phyloP scores from a whole-genome alignment of 2,888 invertebrate species.

The Drosophila peninsularis region DNA sequence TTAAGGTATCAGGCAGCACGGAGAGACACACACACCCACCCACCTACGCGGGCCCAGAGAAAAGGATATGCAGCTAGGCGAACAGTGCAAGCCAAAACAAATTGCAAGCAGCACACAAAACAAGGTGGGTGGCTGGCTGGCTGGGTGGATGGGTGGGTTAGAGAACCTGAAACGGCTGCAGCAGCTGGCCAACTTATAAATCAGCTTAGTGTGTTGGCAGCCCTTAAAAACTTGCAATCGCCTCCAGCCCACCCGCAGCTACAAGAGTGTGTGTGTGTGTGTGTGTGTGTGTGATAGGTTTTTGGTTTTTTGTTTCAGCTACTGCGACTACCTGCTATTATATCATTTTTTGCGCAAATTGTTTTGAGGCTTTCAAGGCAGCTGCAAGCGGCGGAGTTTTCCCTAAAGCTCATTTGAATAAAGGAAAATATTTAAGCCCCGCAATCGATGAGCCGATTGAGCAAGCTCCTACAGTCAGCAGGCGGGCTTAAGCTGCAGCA shows the following conservation, averaged over 20 bases:
- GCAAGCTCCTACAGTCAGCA: background rate
- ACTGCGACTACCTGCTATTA: background rate
- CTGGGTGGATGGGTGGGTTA: background rate
- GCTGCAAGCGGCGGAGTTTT: background rate
- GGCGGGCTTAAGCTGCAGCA: background rate
- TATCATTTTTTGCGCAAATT: constrained; percentile 38
- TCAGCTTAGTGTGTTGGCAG: constrained; percentile 45
- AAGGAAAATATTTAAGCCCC: background rate
- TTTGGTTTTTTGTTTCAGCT: constrained; percentile 45
- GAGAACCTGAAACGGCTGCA: constrained; percentile 31
- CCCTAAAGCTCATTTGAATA: constrained; percentile 28
- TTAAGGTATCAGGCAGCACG: constrained; percentile 67
- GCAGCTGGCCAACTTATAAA: constrained; percentile 46
- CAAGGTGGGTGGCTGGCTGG: constrained; percentile 16
- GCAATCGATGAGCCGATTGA: constrained; percentile 2
- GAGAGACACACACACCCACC: constrained; percentile 7
- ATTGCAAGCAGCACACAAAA: constrained; percentile 68
- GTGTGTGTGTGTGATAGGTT: constrained; percentile 64
- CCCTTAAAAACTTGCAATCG: constrained; percentile 1
- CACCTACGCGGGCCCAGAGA: background rate
- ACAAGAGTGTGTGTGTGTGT: constrained; percentile 36
- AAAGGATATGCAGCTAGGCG: constrained; percentile 2
- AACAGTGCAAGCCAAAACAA: constrained; percentile 45
- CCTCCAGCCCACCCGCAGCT: too few relatives aligned
- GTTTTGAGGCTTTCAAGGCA: constrained; percentile 63